phyloP scores from a whole-genome alignment of 2,113 vertebrate species.

The Neotoma lepida region DNA sequence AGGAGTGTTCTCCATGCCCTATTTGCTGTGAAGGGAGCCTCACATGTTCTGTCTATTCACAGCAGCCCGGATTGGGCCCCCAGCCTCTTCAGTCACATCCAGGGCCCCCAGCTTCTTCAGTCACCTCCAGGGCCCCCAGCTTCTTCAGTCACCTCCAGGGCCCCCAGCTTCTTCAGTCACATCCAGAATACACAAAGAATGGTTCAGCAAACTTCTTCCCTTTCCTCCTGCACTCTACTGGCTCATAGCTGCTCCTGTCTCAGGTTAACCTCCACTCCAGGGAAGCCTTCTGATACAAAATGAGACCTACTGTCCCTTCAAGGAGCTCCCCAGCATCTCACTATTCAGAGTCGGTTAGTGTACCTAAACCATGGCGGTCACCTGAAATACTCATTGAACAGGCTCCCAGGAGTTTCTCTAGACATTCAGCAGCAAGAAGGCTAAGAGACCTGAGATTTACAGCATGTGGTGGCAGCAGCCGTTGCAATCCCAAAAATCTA shows the following conservation, averaged over 20 bases:
- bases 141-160: neutral
- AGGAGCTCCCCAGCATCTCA: neutral
- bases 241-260: neutral
- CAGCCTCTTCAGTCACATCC: neutral
- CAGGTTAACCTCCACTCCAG: neutral
- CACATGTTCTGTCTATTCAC: neutral
- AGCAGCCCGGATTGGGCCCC: neutral
- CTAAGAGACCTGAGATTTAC: neutral
- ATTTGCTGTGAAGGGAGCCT: neutral
- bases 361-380: neutral
- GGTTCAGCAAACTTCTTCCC: neutral
- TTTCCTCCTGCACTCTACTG: neutral
- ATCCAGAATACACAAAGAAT: neutral
- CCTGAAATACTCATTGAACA: neutral
- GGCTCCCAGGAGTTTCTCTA: neutral
- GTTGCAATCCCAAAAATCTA: neutral
- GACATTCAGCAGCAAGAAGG: neutral
- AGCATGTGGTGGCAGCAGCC: neutral
- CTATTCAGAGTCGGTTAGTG: neutral
- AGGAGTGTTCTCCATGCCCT: neutral
- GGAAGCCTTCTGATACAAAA: neutral
- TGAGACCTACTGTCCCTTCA: neutral
- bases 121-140: neutral
- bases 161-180: neutral
- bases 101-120: neutral